Evolutionary conservation across 2,113 vertebrate species (phyloP).

Genomic region (Oryzias curvinotus): DNA sequence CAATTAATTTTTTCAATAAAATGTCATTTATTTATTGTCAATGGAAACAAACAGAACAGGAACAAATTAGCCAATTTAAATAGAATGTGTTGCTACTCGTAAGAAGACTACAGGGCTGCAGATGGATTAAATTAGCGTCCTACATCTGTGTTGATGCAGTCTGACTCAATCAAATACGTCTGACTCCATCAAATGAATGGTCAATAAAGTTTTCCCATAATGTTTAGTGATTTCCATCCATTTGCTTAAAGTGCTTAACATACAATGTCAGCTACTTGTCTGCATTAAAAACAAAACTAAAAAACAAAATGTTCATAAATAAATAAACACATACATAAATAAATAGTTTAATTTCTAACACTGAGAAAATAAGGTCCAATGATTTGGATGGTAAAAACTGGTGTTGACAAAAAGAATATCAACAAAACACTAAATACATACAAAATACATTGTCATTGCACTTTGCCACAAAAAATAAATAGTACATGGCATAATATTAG

Average conservation of each 20-base stretch:
- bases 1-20: slow-evolving; percentile 57
- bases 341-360: slow-evolving; percentile 59
- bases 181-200: slow-evolving; percentile 24
- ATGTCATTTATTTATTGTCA: slow-evolving; percentile 57
- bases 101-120: slow-evolving; percentile 16
- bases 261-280: slow-evolving; percentile 50
- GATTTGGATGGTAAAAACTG: slow-evolving; percentile 34
- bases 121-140: slow-evolving; percentile 28
- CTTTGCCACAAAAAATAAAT: slow-evolving; percentile 87
- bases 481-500: slow-evolving; percentile 69
- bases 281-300: slow-evolving; percentile 52
- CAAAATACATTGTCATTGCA: slow-evolving; percentile 93
- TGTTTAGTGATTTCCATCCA: slow-evolving; percentile 47
- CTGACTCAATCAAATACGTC: slow-evolving; percentile 17
- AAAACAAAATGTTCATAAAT: slow-evolving; percentile 22
- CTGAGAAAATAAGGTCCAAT: slow-evolving; percentile 54
- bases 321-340: slow-evolving; percentile 53
- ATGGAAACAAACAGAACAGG: slow-evolving; percentile 64
- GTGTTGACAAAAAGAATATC: slow-evolving; percentile 56
- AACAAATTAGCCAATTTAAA: slow-evolving; percentile 55
- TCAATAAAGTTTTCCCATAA: slow-evolving; percentile 47
- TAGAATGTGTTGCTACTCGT: slow-evolving; percentile 42
- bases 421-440: slow-evolving; percentile 68
- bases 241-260: slow-evolving; percentile 80
- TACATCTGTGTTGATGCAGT: slow-evolving; percentile 34